Conservation (phyloP, 2,888 invertebrate genomes). For the Leptopterna dolabrata region DNA sequence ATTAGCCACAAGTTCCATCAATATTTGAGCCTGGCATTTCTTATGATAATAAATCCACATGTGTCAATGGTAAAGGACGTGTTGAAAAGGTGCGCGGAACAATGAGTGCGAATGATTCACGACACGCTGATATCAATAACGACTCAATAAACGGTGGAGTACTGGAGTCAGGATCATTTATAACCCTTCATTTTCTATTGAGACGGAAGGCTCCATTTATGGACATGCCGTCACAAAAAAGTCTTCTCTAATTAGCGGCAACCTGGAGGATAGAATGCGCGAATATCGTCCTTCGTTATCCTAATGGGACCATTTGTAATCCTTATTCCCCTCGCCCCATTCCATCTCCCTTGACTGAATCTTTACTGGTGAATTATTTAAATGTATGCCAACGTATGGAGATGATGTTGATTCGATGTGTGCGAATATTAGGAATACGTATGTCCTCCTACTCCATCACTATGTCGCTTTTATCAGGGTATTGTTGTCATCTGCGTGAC, state of each 20-base stretch:
- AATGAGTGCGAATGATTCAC: neutral
- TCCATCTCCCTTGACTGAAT: neutral
- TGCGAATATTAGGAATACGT: neutral
- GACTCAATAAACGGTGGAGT: neutral
- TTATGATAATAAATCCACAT: no score
- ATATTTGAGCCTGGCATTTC: no score
- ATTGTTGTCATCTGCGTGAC: neutral
- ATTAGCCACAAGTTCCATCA: no score
- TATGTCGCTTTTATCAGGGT: neutral
- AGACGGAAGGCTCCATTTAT: neutral
- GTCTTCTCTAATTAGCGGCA: neutral
- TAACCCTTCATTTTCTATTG: neutral
- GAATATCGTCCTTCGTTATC: conserved; percentile 5
- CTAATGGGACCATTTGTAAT: conserved; percentile 21
- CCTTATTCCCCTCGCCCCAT: neutral
- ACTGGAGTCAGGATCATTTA: neutral
- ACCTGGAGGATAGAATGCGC: neutral
- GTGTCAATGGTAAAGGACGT: neutral
- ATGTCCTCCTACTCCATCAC: neutral
- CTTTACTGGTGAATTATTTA: conserved; percentile 24
- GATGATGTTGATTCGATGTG: neutral
- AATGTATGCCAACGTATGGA: neutral
- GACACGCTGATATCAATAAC: neutral
- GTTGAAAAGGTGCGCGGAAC: neutral
- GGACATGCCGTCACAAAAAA: neutral